A percentile compares a stretch with the other conserved stretches of the same genome.
Evolutionary conservation across 2,113 vertebrate genomes (phyloP).

Genomic region (Ondatra zibethicus): DNA sequence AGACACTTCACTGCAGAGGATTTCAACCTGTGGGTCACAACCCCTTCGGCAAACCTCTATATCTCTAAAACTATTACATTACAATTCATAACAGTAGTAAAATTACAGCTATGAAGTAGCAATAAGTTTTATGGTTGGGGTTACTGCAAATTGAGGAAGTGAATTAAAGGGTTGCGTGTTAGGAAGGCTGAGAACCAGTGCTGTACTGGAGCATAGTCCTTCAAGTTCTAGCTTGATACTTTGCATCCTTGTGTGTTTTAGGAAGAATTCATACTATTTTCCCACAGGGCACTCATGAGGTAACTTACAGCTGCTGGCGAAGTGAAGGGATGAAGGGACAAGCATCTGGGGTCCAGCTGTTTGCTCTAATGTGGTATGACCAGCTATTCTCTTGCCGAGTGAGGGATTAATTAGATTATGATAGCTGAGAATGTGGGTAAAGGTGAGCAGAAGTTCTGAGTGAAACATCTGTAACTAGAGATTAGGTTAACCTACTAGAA

Average conservation of each 20-base stretch:
- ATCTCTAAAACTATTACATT: not conserved
- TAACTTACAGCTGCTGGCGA: not conserved
- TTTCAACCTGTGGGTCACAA: not conserved
- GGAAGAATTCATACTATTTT: not conserved
- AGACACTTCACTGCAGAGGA: not conserved
- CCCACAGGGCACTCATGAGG: not conserved
- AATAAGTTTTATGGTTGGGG: not conserved
- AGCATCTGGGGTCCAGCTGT: not conserved
- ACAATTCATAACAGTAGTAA: not conserved
- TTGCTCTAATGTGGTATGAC: no score
- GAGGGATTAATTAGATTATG: not conserved
- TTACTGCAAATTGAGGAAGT: not conserved
- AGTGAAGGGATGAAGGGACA: not conserved
- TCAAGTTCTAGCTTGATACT: not conserved
- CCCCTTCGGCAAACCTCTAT: not conserved
- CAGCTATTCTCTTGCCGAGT: not conserved
- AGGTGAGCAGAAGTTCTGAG: not conserved
- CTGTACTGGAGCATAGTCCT: not conserved
- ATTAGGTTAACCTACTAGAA: not conserved
- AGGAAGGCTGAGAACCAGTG: not conserved
- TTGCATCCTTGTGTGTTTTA: not conserved
- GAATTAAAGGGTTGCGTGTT: not conserved
- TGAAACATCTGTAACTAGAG: not conserved
- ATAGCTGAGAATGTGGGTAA: not conserved
- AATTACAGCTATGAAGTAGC: no score